Percentiles rank a stretch among this genome's conserved stretches.
Conservation (phyloP, 2,888 invertebrate species). For the Drosophila pseudotakahashii region DNA sequence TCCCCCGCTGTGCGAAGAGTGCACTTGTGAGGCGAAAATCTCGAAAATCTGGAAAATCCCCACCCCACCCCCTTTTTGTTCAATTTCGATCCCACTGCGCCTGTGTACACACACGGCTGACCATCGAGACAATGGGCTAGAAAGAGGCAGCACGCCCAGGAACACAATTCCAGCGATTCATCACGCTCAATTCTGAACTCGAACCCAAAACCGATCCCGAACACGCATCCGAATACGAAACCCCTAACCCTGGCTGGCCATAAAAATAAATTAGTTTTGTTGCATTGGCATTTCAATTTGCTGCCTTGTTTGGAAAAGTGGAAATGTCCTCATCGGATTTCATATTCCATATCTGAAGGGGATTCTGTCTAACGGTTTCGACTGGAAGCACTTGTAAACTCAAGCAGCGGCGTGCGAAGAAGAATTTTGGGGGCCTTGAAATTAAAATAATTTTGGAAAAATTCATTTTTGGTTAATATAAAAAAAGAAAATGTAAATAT, state of each 20-base stretch:
- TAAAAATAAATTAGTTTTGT: constrained; percentile 67
- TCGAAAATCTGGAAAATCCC: constrained; percentile 13
- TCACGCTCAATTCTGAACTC: constrained; percentile 25
- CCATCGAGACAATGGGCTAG: constrained; percentile 56
- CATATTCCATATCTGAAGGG: constrained; percentile 39
- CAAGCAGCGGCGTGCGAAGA: background rate
- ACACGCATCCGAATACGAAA: constrained; percentile 18
- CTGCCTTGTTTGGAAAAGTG: constrained; percentile 30
- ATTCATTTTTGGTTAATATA: background rate
- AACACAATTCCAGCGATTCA: constrained; percentile 42
- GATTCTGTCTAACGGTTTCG: constrained; percentile 12
- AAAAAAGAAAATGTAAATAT: too few species aligned
- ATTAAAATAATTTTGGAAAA: too few species aligned
- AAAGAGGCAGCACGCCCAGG: constrained; percentile 38
- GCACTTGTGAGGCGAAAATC: constrained; percentile 21
- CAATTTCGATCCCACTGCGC: constrained; percentile 27
- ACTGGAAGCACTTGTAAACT: constrained; percentile 1
- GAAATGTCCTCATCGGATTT: constrained; percentile 52
- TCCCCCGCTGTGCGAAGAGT: constrained; percentile 25
- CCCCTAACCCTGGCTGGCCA: constrained; percentile 38
- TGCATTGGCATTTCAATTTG: constrained; percentile 75
- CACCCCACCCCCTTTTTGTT: background rate
- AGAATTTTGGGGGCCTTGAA: background rate
- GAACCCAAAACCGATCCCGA: constrained; percentile 11
- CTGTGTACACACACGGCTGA: constrained; percentile 78